Evolutionary conservation across 2,888 invertebrate species (phyloP).

Genomic region (Poecilobothrus nobilitatus): DNA sequence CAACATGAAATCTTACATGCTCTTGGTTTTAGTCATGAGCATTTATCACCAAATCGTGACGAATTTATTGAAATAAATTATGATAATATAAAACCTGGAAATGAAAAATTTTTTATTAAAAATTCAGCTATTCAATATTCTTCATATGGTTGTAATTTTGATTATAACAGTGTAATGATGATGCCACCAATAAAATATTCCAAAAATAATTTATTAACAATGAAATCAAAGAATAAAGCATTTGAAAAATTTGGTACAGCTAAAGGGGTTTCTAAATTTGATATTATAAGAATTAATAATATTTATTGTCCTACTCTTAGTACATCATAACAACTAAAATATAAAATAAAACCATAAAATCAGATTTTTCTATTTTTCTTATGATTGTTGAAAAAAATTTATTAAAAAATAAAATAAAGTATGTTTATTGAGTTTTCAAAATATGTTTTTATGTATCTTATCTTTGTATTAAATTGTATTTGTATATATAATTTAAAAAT

Average conservation of each 20-base stretch:
- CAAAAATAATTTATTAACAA: slow-evolving; percentile 57
- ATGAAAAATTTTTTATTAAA: slow-evolving; percentile 60
- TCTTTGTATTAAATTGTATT: no score
- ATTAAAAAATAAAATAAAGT: no score
- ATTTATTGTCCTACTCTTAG: no score
- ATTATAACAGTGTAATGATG: slow-evolving; percentile 67
- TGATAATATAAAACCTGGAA: slow-evolving; percentile 45
- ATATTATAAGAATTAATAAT: slow-evolving; percentile 45
- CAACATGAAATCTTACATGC: slow-evolving; percentile 66
- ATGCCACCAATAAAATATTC: slow-evolving; percentile 61
- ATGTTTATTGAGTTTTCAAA: no score
- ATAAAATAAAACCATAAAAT: no score
- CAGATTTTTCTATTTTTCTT: no score
- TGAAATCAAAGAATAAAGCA: slow-evolving; percentile 48
- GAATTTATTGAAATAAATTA: slow-evolving; percentile 51
- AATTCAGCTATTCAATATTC: slow-evolving; percentile 48
- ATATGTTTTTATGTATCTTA: no score
- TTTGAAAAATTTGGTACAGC: slow-evolving; percentile 45
- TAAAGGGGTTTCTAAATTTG: slow-evolving; percentile 47
- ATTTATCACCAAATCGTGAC: slow-evolving; percentile 63
- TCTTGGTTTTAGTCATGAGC: slow-evolving; percentile 64
- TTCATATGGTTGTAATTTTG: slow-evolving; percentile 58
- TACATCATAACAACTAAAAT: no score
- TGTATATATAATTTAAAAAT: no score
- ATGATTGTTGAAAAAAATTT: no score